phyloP scores from a whole-genome alignment of 2,113 vertebrate species.

The Egretta garzetta region DNA sequence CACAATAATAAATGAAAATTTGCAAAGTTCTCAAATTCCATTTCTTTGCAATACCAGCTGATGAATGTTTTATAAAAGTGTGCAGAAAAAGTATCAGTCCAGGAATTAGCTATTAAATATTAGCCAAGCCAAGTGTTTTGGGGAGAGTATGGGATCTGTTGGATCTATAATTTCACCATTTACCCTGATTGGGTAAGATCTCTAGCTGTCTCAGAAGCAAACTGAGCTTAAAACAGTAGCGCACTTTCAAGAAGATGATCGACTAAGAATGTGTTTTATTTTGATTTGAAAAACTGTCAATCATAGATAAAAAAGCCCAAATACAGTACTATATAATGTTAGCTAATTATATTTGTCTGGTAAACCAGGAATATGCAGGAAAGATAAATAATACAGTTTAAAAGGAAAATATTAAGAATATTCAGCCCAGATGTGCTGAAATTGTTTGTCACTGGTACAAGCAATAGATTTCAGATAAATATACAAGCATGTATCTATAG shows the following conservation, averaged over 20 bases:
- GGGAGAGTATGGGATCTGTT: not conserved
- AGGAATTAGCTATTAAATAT: not conserved
- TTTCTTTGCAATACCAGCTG: not conserved
- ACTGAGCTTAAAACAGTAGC: slow-evolving; percentile 15
- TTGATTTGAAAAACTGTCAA: slow-evolving; percentile 62
- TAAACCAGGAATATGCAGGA: slow-evolving; percentile 31
- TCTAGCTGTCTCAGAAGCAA: slow-evolving; percentile 20
- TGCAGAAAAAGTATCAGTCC: not conserved
- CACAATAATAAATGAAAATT: slow-evolving; percentile 24
- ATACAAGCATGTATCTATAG: not conserved
- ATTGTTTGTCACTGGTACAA: not conserved
- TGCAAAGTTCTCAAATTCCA: not conserved
- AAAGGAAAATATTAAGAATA: not conserved
- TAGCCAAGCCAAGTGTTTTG: not conserved
- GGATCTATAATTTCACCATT: not conserved
- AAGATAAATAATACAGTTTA: not conserved
- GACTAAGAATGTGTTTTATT: slow-evolving; percentile 59
- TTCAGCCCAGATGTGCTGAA: slow-evolving; percentile 38
- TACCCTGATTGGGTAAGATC: not conserved
- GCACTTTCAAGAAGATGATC: slow-evolving; percentile 42
- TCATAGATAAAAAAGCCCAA: slow-evolving; percentile 49
- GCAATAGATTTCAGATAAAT: not conserved
- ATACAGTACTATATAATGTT: slow-evolving; percentile 34
- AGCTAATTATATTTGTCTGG: slow-evolving; percentile 51
- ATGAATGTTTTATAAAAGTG: not conserved